A percentile compares a stretch with the other conserved stretches of the same genome.
Conservation (phyloP, 2,113 vertebrate species). For the Prionailurus bengalensis region DNA sequence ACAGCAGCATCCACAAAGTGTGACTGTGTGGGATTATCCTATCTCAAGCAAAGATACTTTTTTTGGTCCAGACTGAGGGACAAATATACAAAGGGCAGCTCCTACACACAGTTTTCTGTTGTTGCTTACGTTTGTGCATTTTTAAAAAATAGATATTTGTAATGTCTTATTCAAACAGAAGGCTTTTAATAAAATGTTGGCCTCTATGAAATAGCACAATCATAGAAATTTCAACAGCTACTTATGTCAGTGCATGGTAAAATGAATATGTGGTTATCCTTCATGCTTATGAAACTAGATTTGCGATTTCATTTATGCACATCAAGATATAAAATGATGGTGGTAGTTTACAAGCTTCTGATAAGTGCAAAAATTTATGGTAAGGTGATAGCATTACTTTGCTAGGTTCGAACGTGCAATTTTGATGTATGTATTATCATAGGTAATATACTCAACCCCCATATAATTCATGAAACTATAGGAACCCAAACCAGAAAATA, state of each 20-base stretch:
- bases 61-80: neutral
- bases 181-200: neutral
- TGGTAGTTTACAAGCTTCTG: neutral
- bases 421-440: neutral
- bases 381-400: neutral
- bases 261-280: neutral
- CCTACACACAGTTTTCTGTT: neutral
- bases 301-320: neutral
- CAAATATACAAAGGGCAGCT: neutral
- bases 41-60: neutral
- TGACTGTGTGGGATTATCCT: fast-evolving
- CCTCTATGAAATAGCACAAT: neutral
- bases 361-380: neutral
- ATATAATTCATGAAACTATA: neutral
- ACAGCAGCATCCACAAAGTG: fast-evolving
- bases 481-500: neutral
- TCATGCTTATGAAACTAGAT: neutral
- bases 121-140: neutral
- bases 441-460: neutral
- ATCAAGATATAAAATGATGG: neutral
- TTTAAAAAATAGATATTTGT: neutral
- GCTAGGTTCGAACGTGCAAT: neutral
- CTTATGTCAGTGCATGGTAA: neutral
- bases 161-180: neutral
- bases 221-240: neutral